Evolutionary conservation across 2,797 vertebrate species (phyloP), one percentile per base, ranked within the genome.

Genomic region (Trachurus trachurus): DNA sequence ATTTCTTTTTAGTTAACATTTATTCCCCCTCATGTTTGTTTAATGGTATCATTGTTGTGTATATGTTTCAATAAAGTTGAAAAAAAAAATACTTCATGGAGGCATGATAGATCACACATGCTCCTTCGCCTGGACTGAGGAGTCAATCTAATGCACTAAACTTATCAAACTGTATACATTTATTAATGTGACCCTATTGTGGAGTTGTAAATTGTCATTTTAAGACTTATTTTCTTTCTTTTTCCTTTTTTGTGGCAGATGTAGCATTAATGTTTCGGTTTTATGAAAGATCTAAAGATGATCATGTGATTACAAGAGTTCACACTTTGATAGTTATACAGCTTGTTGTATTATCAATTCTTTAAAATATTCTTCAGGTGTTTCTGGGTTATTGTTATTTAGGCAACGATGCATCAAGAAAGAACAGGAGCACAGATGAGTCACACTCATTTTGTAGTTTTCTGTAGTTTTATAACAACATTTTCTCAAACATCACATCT

Each of bases 391-490:
- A 12, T 45, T 53, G 4, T 22, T 22, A 54, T 26, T 26, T 26
- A 26, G 50, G 0, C 5, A 26, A 26, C 31, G 5, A 34, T 3
- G 52, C 21, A 13, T 26, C 52, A 53, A 26, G 21, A 53, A 26
- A 13, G 16, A 54, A 13, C 12, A 15, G 22, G 6, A 6, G 12
- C 6, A 54, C 21, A 54, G 22, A 54, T 2, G 52, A 54, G 5
- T 26, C 52, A 26, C 52, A 54, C 52, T 52, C 12, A 21, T 6
- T 50, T 26, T 34, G 31, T 34, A 6, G 2, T 7, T 54, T 54
- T 54, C 52, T 54, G 52, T 15, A 54, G 21, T 54, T 90, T 93
- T 92, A 92, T 93, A 91, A 90, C 70, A 92, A 86, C 87, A 84
- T 82, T 58, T 49, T 90, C 67, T 89, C 80, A 86, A 89, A 92